Evolutionary conservation across 2,797 vertebrate genomes (phyloP), one percentile per base, ranked within the genome.

Genomic region (Dallia pectoralis): DNA sequence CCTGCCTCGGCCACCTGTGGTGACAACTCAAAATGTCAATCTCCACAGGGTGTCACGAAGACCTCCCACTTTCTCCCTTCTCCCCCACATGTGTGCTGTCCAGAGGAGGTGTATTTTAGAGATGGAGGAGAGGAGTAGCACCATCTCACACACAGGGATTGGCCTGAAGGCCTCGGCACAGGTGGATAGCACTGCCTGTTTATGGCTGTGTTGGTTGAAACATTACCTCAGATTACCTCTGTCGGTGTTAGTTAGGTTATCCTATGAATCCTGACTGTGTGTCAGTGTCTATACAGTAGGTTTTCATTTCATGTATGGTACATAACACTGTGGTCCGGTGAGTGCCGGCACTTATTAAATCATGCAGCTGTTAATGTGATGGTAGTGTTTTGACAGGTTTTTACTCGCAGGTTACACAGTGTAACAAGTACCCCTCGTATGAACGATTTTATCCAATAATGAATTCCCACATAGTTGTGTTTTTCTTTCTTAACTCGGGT

Each of bases 111-210:
- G 40, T 44, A 1, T 44, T 44, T 44, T 44, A 44, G 59, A 65
- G 25, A 40, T 33, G 40, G 44, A 33, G 61, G 27, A 73, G 49
- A 73, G 0, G 49, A 69, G 62, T 73, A 70, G 77, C 75, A 73
- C 71, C 65, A 79, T 33, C 62, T 64, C 62, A 9, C 22, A 59
- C 22, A 25, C 25, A 1, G 8, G 53, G 53, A n/a, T 25, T 56
- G 0, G n/a, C 22, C 12, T 59, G 22, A 59, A 12, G 53, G 53
- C n/a, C 53, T 27, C 25, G 53, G 53, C 53, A 59, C 53, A 27
- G 53, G 22, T 59, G 53, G 11, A 59, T 4, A 59, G 9, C 22
- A 3, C 53, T 14, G 51, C 22, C 51, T 22, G 51, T 22, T 56
- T 56, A 53, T 53, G 51, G 51, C 51, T 11, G 16, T 53, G 51